Base-by-base conservation (phyloP, 2,888 invertebrate genomes). In the Monopis laevigella region DNA sequence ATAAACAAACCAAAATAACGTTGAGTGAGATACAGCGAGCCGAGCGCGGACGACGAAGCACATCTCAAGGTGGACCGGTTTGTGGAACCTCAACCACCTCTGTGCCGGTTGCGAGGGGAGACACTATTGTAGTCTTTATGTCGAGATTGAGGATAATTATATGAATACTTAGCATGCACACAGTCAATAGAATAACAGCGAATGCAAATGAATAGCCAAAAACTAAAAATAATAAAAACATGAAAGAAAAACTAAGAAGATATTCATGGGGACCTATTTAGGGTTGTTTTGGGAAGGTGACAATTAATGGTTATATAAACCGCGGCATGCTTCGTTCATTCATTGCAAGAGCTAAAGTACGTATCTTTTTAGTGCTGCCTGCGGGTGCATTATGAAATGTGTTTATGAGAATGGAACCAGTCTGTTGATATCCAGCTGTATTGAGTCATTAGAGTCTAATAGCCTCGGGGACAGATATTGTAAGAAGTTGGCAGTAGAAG, bases 31-130 rank as follows among this genome's bases (percentile, higher is more conserved):
- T 28, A 29, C 26, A 28, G 40, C 28, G 19, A 36, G 36, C 21
- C 13, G 13, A 36, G 36, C 36, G 21, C 13, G 24, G 36, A 16
- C 17, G 34, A 16, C 17, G 34, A 36, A 21, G 36, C 40, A 18
- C 40, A 40, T 29, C 29, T 63, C 69, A 75, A 74, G 73, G 73
- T 63, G 57, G 64, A 69, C 70, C 56, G 62, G 64, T 66, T 60
- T 55, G 50, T 55, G 51, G 60, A 36, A 11, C 36, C 12, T 21
- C 36, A 32, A 17, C 32, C 16, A 14, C 6, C 13, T 13, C 32
- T 32, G n/a, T 32, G 14, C 11, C 5, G 3, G 12, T n/a, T 12
- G 36, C 18, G 36, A 21, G 21, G 21, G 21, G 36, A 36, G 16
- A 18, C 34, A 14, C 29, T 11, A 29, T 12, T 7, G 29, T n/a